phyloP scores from a whole-genome alignment of 1,140 invertebrate genomes.

The Drosophila yakuba region DNA sequence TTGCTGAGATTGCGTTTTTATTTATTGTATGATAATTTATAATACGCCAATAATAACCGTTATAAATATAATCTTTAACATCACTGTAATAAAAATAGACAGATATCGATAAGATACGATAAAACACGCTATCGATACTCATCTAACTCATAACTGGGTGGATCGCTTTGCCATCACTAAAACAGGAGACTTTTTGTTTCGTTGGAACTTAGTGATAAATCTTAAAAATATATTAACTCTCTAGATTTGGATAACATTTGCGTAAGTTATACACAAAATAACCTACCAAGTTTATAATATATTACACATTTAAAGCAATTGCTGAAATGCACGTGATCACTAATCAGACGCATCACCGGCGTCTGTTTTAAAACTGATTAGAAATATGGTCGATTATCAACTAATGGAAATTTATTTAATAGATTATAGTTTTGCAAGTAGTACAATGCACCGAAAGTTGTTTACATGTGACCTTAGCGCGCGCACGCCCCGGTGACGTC shows the following conservation, averaged over 20 bases:
- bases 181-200: background rate
- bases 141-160: background rate
- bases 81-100: background rate
- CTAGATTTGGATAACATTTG: background rate
- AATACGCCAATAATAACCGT: background rate
- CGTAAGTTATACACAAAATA: background rate
- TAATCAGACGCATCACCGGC: conserved; percentile 8
- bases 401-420: conserved; percentile 39
- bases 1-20: too few species aligned
- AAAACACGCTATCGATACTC: background rate
- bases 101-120: conserved; percentile 20
- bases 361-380: conserved; percentile 18
- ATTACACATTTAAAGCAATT: background rate
- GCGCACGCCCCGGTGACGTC: conserved; percentile 56
- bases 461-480: conserved; percentile 36
- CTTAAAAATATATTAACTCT: background rate
- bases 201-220: background rate
- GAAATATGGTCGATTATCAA: conserved; percentile 14
- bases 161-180: conserved; percentile 9
- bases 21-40: too few species aligned
- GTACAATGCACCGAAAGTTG: conserved; percentile 33
- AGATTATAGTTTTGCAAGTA: conserved; percentile 15
- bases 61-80: background rate
- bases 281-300: background rate
- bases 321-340: background rate